Conservation (phyloP, 2,113 vertebrate species). For the Planiliza haematocheilus region DNA sequence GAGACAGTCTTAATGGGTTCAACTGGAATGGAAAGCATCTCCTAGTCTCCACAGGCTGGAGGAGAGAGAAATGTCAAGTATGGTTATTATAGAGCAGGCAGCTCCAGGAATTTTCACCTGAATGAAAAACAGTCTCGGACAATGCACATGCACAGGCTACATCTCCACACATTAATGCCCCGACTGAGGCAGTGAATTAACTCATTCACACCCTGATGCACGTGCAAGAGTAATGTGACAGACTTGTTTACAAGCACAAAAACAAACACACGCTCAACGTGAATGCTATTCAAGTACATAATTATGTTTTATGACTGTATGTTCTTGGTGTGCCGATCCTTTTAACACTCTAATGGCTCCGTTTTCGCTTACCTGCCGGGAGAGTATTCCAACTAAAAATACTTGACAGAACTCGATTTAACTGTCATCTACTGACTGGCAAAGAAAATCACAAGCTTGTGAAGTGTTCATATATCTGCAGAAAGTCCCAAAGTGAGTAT, state of each 20-base stretch:
- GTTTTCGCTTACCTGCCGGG: neutral
- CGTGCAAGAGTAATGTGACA: neutral
- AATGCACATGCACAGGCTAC: conserved; percentile 48
- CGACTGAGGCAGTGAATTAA: conserved; percentile 36
- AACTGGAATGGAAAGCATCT: conserved; percentile 79
- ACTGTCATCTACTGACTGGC: conserved; percentile 14
- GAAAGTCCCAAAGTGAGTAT: conserved; percentile 37
- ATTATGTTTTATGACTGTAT: neutral
- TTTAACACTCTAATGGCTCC: neutral
- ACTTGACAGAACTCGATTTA: neutral
- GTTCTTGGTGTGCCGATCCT: neutral
- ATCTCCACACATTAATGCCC: conserved; percentile 35
- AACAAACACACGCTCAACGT: neutral
- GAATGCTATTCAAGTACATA: neutral
- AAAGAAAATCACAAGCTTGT: conserved; percentile 33
- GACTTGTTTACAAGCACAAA: neutral
- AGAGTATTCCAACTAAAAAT: neutral
- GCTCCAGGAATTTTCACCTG: conserved; percentile 63
- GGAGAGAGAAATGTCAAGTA: conserved; percentile 79
- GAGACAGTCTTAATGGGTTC: conserved; percentile 71
- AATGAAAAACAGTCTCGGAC: conserved; percentile 64
- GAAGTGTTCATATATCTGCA: conserved; percentile 36
- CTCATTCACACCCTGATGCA: conserved; percentile 1
- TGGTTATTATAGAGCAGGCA: conserved; percentile 71
- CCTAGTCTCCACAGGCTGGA: conserved; percentile 74